These are phyloP conservation scores for Drosophila repleta DNA, from an alignment of 1,140 invertebrate genomes.

Conservation along the genomic window DNA sequence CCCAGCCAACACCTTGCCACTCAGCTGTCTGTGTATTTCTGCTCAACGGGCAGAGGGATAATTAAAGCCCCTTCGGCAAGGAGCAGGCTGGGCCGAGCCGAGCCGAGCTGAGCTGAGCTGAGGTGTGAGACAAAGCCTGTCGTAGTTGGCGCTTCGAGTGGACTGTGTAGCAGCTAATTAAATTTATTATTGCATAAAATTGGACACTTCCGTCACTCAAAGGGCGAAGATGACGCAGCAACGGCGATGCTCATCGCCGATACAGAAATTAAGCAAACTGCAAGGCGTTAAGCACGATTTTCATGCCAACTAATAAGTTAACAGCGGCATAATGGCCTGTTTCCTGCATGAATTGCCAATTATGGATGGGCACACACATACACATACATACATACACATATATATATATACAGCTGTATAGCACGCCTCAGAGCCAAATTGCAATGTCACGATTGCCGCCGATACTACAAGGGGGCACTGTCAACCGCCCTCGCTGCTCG, in stretches of 20 bases:
- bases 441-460: slow-evolving; percentile 68
- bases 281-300: slow-evolving; percentile 52
- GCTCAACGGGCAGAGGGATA: not conserved
- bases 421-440: slow-evolving; percentile 53
- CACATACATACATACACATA: no score
- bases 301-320: slow-evolving; percentile 78
- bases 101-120: no score
- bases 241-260: not conserved
- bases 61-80: slow-evolving; percentile 18
- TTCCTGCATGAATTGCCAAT: slow-evolving; percentile 83
- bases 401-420: not conserved
- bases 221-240: slow-evolving; percentile 63
- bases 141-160: no score
- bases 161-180: slow-evolving; percentile 46
- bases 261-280: slow-evolving; percentile 41
- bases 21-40: slow-evolving; percentile 11
- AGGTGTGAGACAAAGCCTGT: not conserved
- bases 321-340: slow-evolving; percentile 78
- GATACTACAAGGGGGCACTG: slow-evolving; percentile 28
- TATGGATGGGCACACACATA: slow-evolving; percentile 33
- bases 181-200: slow-evolving; percentile 63
- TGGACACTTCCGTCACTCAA: slow-evolving; percentile 70
- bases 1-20: slow-evolving; percentile 27
- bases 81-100: not conserved
- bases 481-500: not conserved